Evolutionary conservation across 2,888 invertebrate species (phyloP).

Genomic region (Oithona nana): DNA sequence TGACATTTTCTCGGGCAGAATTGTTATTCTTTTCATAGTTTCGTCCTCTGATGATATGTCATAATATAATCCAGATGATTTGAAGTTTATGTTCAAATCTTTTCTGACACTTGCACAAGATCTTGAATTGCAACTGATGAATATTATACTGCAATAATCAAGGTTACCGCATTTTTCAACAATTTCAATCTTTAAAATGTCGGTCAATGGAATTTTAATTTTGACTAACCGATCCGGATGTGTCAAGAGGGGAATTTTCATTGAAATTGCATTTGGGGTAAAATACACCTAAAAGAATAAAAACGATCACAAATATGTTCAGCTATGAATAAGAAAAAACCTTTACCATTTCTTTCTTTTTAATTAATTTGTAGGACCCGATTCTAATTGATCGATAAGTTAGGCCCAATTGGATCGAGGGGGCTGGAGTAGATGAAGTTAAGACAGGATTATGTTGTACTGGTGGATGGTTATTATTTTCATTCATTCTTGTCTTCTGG

Average conservation of each 20-base stretch:
- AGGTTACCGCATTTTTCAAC: conserved; percentile 49
- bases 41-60: conserved; percentile 32
- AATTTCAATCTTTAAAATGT: conserved; percentile 52
- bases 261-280: conserved; percentile 28
- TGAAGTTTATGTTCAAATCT: conserved; percentile 43
- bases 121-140: conserved; percentile 50
- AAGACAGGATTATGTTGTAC: no score
- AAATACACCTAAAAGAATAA: conserved; percentile 30
- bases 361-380: conserved; percentile 61
- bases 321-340: conserved; percentile 29
- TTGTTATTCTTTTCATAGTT: conserved; percentile 49
- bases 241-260: conserved; percentile 31
- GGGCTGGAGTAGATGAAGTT: no score
- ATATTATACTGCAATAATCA: no score
- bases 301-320: background rate
- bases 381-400: conserved; percentile 58
- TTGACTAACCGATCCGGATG: conserved; percentile 31
- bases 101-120: conserved; percentile 49
- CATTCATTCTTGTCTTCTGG: no score
- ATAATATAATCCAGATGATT: conserved; percentile 22
- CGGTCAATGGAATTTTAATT: conserved; percentile 24
- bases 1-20: conserved; percentile 46
- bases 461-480: no score
- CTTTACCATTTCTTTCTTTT: no score
- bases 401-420: no score